Evolutionary conservation across 2,888 invertebrate genomes (phyloP).

Genomic region (Sarcophaga caerulescens): DNA sequence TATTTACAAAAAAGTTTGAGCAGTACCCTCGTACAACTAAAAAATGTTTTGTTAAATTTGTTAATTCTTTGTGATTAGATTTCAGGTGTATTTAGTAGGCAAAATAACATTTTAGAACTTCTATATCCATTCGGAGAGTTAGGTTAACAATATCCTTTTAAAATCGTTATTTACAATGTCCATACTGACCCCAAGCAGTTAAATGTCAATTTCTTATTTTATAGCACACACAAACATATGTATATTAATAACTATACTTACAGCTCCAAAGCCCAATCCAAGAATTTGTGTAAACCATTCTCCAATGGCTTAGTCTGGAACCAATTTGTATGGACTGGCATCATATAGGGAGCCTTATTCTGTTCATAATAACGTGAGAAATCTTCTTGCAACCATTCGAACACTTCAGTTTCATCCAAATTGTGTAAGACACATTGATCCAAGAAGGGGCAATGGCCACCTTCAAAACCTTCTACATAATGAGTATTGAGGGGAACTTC

Average conservation of each 20-base stretch:
- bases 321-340: conserved; percentile 98
- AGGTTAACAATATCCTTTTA: too few relatives aligned
- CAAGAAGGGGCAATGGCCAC: conserved; percentile 95
- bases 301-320: conserved; percentile 94
- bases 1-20: too few relatives aligned
- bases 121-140: too few relatives aligned
- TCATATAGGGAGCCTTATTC: conserved; percentile 95
- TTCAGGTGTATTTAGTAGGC: too few relatives aligned
- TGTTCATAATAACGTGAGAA: conserved; percentile 92
- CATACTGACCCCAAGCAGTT: too few relatives aligned
- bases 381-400: conserved; percentile 95
- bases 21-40: too few relatives aligned
- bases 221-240: neutral
- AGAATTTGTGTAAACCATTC: conserved; percentile 91
- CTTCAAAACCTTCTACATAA: conserved; percentile 93
- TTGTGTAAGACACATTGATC: conserved; percentile 96
- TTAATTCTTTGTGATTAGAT: too few relatives aligned
- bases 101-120: too few relatives aligned
- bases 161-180: too few relatives aligned
- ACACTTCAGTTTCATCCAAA: conserved; percentile 89
- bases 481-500: conserved; percentile 95
- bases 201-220: too few relatives aligned
- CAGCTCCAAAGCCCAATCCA: conserved; percentile 89
- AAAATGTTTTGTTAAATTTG: too few relatives aligned
- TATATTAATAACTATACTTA: conserved; percentile 81